phyloP scores from a whole-genome alignment of 2,797 vertebrate species.

The Acanthis flammea region DNA sequence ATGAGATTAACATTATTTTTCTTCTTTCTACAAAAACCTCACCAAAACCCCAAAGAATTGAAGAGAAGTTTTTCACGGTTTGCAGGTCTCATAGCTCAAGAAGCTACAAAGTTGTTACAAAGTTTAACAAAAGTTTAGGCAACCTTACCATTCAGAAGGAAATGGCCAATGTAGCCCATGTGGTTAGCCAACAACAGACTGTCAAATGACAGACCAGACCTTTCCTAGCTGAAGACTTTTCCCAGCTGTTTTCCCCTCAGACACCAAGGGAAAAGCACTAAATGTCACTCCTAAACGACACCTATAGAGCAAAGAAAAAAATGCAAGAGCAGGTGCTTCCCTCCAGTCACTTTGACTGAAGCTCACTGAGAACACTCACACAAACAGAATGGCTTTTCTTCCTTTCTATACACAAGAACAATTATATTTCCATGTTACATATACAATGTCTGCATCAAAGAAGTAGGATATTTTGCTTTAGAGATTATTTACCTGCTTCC shows the following conservation, averaged over 20 bases:
- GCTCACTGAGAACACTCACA: accelerated
- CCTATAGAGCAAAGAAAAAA: accelerated
- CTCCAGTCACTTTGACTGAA: neutral
- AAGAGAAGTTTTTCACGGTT: neutral
- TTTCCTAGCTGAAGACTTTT: neutral
- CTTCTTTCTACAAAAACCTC: neutral
- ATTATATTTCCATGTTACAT: accelerated
- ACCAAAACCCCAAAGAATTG: accelerated
- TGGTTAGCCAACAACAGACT: neutral
- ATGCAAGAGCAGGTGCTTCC: neutral
- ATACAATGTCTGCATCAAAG: neutral
- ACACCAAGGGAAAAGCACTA: neutral
- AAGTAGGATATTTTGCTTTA: neutral
- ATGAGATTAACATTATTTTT: neutral
- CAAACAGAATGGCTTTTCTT: neutral
- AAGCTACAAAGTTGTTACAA: neutral
- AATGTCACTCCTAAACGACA: neutral
- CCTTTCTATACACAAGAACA: neutral
- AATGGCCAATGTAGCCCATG: accelerated
- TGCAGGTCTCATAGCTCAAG: neutral
- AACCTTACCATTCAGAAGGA: neutral
- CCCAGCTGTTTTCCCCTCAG: neutral
- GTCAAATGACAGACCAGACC: neutral
- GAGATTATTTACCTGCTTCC: neutral
- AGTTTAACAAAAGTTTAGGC: neutral